Base-by-base conservation (phyloP, 2,113 vertebrate species). In the Paraplagusia blochii region DNA sequence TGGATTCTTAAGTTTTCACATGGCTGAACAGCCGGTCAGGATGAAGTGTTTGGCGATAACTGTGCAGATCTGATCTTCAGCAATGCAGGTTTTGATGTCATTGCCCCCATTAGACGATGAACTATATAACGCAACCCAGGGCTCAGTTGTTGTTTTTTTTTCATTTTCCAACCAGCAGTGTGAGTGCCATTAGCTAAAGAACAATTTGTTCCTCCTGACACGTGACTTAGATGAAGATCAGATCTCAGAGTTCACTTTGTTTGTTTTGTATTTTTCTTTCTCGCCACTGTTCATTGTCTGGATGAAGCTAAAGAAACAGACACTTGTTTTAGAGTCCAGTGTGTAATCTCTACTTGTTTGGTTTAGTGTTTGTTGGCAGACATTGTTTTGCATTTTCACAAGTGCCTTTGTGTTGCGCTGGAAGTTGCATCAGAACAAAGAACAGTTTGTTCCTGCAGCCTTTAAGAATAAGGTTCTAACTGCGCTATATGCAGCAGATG, bases 1-100 rank as follows among this genome's bases (percentile, higher is more conserved):
- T 6, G 22, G 22, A 29, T 29, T 29, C 22, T 29, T 2, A 29
- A 2, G 22, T 29, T 29, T 29, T 29, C 22, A 48, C 15, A n/a
- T 33, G 46, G 18, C 19, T 13, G 46, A 48, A 12, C 18, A 8
- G 45, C 18, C 12, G 45, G 7, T 2, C 11, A 10, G 15, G 17
- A 13, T 11, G 12, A 29, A 13, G 10, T 12, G 11, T 19, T 19
- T 48, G 18, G 6, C 29, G 46, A 48, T 14, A 33, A 29, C 14
- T n/a, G 19, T 48, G 40, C 42, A 43, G 42, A 14, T 43, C 42
- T 43, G 42, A 43, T 43, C 42, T n/a, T n/a, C 42, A 43, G 42
- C 14, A n/a, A 43, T 14, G n/a, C 13, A 43, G 11, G n/a, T 13
- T 29, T 29, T 29, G 22, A 29, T 6, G 22, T 29, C 22, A 29